Base-by-base conservation (phyloP, 2,113 vertebrate genomes). In the Engystomops pustulosus region DNA sequence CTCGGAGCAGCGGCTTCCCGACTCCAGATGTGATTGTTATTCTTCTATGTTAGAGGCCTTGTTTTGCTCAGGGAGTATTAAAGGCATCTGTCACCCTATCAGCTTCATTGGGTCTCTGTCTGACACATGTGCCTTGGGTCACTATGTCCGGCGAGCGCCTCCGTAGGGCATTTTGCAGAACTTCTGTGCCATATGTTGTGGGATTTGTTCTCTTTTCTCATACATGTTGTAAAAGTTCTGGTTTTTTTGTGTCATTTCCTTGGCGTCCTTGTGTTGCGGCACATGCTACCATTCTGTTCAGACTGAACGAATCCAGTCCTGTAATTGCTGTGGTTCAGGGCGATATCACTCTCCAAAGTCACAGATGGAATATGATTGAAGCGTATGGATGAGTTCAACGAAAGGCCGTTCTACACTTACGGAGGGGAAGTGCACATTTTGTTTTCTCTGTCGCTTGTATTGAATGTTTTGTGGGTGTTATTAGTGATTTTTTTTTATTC, bases 31-130 rank as follows among this genome's bases (percentile, higher is more conserved):
- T 83, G 69, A 47, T 49, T 83, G 70, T 49, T 30, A 60, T 60
- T 30, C 69, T 20, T 41, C 51, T 47, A n/a, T 4, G 53, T 49
- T 10, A 36, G 38, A 65, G 27, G 10, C 69, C 38, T 62, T 18
- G 49, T 71, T 58, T 44, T 14, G 69, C 70, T 49, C 20, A 47
- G 70, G 81, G 70, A 75, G 20, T 23, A 68, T 75, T 62, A 25
- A 47, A 75, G 81, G 67, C 82, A 86, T 86, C 72, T 86, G 67
- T 86, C 85, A 55, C 14, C 51, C 20, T 72, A 17, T 65, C 71
- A 23, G 34, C 32, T 78, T 45, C 79, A 72, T 78, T 34, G 72
- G 83, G 62, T 58, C 20, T 86, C 25, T 75, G 41, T 68, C 45
- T 83, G 49, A 27, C 38, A 30, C 76, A 41, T 20, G 47, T 68